A percentile compares a stretch with the other conserved stretches of the same genome.
Conservation (phyloP, 2,113 vertebrate genomes). For the Pristiophorus japonicus region DNA sequence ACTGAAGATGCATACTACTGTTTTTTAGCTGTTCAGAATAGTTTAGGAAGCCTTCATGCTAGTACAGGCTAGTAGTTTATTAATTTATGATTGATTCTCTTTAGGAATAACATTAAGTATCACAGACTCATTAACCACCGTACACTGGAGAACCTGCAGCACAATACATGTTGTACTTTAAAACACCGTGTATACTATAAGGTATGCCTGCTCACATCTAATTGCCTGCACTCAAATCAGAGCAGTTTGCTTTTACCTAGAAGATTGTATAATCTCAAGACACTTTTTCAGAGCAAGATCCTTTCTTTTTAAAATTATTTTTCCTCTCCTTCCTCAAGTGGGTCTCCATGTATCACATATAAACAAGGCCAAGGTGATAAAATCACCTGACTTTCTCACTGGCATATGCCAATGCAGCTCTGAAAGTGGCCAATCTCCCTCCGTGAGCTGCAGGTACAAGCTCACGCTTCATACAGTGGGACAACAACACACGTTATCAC, state of each 20-base stretch:
- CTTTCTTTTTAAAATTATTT: neutral
- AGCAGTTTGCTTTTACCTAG: neutral
- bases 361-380: neutral
- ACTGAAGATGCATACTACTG: neutral
- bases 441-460: neutral
- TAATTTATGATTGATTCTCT: neutral
- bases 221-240: no score
- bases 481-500: neutral
- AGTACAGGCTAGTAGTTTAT: neutral
- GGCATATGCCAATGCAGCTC: neutral
- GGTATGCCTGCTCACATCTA: no score
- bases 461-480: neutral
- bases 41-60: neutral
- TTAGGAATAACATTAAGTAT: neutral
- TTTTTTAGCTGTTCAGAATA: neutral
- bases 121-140: neutral
- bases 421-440: neutral
- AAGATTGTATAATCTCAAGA: neutral
- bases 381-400: neutral
- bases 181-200: neutral
- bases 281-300: neutral
- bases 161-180: neutral
- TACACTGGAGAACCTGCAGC: neutral
- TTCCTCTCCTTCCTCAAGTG: neutral
- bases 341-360: neutral